Percentiles rank a stretch among this genome's conserved stretches.
These are phyloP conservation scores for Hypena proboscidalis DNA, from an alignment of 2,888 invertebrate genomes.

Conservation along the genomic window DNA sequence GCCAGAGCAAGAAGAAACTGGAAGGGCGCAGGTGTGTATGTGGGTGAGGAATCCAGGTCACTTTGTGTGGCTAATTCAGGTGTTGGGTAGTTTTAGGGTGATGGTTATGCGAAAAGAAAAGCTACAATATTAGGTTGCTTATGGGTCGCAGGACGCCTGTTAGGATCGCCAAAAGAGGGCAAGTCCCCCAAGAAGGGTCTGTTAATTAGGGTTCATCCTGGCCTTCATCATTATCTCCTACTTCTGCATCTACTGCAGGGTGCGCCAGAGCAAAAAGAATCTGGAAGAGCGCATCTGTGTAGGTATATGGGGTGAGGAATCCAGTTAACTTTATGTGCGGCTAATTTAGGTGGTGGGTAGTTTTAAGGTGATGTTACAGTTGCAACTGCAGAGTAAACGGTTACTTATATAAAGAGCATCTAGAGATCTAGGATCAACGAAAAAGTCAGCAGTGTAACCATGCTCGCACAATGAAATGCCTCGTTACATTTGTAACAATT, in stretches of 20 bases:
- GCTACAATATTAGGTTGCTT: no score
- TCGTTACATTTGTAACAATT: no score
- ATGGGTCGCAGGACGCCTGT: no score
- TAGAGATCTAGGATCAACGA: no score
- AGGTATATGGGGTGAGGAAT: constrained; percentile 76
- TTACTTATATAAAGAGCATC: no score
- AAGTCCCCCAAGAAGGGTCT: constrained; percentile 93
- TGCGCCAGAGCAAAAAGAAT: constrained; percentile 89
- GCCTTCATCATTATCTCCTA: constrained; percentile 95
- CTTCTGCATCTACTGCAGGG: constrained; percentile 93
- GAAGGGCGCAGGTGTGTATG: constrained; percentile 89
- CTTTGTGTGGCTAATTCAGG: constrained; percentile 47
- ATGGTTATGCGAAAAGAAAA: no score
- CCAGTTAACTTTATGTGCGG: constrained; percentile 50
- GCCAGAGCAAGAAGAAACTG: constrained; percentile 89
- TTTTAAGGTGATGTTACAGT: constrained; percentile 5
- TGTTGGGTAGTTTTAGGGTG: constrained; percentile 27
- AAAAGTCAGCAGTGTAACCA: no score
- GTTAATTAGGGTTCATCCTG: constrained; percentile 91
- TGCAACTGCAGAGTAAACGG: no score
- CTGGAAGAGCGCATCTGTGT: constrained; percentile 89
- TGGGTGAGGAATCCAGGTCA: constrained; percentile 68
- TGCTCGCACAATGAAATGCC: no score
- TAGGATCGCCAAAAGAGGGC: constrained; percentile 89
- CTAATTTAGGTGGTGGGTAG: constrained; percentile 43